Base-by-base conservation (phyloP, 1,140 invertebrate species). In the Zophobas atratus region DNA sequence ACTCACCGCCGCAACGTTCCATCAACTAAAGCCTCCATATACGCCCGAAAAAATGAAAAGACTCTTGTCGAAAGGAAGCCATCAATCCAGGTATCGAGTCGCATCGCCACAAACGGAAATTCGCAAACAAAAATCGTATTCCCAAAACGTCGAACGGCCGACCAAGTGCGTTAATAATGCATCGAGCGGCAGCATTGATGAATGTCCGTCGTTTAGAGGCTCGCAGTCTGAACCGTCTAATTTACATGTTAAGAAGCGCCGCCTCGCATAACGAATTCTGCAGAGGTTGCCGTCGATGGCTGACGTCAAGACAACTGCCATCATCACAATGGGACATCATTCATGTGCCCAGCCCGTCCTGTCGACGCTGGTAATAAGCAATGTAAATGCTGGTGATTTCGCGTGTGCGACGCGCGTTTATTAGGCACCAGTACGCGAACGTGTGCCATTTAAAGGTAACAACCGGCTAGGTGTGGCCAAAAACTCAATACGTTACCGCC, bases 201-300 rank as follows among this genome's bases (percentile, higher is more conserved):
- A 70, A 77, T 71, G 63, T 53, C 6, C 38, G 53, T 48, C 55
- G 70, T 67, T 67, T 63, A 43, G n/a, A 63, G 43, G 48, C 74
- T 67, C 60, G 55, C 46, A 63, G 51, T 48, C 53, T 39, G 57
- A 77, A 70, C 43, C 63, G 34, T 57, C 70, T 77, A 55, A 77
- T 77, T 77, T 77, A 77, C 75, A 77, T 77, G 63, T 70, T 70
- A 77, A 77, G 75, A 77, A 71, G 55, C 53, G 75, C 75, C 75
- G 75, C 49, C 71, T 56, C 49, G 51, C 49, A 63, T 77, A 77
- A 77, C 63, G 75, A 71, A 77, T 77, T 77, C 75, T 77, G 75
- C 70, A 77, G 51, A 77, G 75, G 75, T 77, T 57, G 49, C 39
- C 63, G 63, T 70, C 63, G 70, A 60, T 41, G 41, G 36, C 33